A percentile compares a stretch with the other conserved stretches of the same genome.
phyloP scores from a whole-genome alignment of 2,113 vertebrate species.

The Thermophis baileyi region DNA sequence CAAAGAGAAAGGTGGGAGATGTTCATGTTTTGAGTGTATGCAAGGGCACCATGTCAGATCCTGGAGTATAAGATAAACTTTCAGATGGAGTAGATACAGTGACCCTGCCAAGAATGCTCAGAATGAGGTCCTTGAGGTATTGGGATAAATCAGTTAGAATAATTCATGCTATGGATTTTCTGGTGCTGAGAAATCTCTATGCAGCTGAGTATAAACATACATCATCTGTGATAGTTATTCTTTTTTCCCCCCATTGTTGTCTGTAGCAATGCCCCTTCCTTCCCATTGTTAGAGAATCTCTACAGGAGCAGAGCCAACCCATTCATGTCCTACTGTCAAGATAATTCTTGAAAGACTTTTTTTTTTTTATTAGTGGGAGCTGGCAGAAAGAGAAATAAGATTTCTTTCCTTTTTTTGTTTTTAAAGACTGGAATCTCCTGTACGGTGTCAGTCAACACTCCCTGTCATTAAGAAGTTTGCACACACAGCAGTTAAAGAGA shows the following conservation, averaged over 20 bases:
- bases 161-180: constrained; percentile 65
- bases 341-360: constrained; percentile 51
- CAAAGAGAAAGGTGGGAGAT: neutral
- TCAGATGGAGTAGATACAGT: constrained; percentile 25
- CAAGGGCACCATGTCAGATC: constrained; percentile 34
- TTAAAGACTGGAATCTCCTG: neutral
- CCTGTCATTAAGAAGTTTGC: constrained; percentile 56
- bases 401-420: constrained; percentile 44
- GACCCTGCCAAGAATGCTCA: constrained; percentile 30
- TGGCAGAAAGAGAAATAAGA: constrained; percentile 35
- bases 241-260: constrained; percentile 1
- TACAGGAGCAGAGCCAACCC: constrained; percentile 29
- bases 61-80: neutral
- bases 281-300: constrained; percentile 48
- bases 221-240: constrained; percentile 37
- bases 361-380: constrained; percentile 43
- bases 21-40: constrained; percentile 28
- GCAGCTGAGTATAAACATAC: constrained; percentile 54
- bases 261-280: neutral
- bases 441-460: constrained; percentile 47
- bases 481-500: constrained; percentile 6
- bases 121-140: constrained; percentile 38
- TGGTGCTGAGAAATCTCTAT: constrained; percentile 51
- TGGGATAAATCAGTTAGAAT: constrained; percentile 65
- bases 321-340: constrained; percentile 30